Percentiles rank a stretch among this genome's conserved stretches.
These are phyloP conservation scores for Phrynosoma platyrhinos DNA, from an alignment of 2,113 vertebrate genomes.

Conservation along the genomic window DNA sequence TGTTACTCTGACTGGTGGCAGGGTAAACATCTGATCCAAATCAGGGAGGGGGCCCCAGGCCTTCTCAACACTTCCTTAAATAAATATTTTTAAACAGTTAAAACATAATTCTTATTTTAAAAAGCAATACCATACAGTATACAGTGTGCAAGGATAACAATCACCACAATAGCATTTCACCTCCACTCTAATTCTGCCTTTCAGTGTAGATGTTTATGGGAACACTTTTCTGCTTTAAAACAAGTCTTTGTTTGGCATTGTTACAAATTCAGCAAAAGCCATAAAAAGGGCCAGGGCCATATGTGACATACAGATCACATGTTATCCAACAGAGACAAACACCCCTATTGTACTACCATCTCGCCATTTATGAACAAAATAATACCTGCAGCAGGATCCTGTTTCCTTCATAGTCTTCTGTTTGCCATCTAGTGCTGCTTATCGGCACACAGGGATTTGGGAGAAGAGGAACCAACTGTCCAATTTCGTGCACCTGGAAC, in stretches of 20 bases:
- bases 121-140: not conserved
- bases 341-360: not conserved
- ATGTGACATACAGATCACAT: not conserved
- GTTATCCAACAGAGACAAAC: no score
- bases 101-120: not conserved
- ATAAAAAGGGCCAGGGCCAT: no score
- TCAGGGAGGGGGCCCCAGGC: no score
- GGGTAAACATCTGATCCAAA: not conserved
- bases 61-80: not conserved
- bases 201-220: not conserved
- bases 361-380: not conserved
- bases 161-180: not conserved
- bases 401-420: conserved; percentile 92
- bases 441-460: conserved; percentile 93
- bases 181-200: not conserved
- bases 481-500: conserved; percentile 90
- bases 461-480: conserved; percentile 92
- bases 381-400: conserved; percentile 92
- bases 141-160: not conserved
- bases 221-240: not conserved
- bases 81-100: not conserved
- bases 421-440: conserved; percentile 93
- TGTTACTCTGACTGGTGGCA: not conserved
- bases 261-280: not conserved
- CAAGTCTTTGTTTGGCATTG: not conserved